Conservation (phyloP, 2,113 vertebrate genomes). For the Pterocles orientalis region DNA sequence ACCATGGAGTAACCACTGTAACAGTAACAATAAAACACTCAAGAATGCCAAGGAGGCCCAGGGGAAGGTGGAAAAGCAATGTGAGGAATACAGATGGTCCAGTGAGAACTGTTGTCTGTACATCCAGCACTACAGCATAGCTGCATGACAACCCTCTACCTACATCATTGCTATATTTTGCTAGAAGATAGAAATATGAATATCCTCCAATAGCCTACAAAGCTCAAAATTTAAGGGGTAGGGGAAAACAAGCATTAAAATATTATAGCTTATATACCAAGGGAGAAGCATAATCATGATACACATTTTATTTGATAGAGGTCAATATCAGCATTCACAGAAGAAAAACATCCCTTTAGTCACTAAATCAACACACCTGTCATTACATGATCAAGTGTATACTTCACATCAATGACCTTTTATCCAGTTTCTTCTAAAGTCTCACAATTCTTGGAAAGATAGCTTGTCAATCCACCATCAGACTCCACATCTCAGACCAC, state of each 20-base stretch:
- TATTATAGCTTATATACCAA: neutral
- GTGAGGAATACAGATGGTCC: neutral
- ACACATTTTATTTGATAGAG: neutral
- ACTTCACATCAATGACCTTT: neutral
- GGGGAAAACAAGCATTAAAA: neutral
- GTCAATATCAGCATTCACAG: neutral
- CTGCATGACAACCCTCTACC: neutral
- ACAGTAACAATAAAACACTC: neutral
- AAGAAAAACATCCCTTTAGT: neutral
- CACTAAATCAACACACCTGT: neutral
- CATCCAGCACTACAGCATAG: neutral
- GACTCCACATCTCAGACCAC: neutral
- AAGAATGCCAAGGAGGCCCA: neutral
- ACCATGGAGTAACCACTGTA: neutral
- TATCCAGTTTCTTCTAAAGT: neutral
- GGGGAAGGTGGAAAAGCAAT: neutral
- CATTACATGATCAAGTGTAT: neutral
- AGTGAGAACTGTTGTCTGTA: neutral
- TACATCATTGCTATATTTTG: neutral
- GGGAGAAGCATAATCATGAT: neutral
- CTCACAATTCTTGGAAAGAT: neutral
- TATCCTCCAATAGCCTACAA: neutral
- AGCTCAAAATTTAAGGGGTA: neutral
- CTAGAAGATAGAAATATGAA: neutral
- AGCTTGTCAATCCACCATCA: neutral